Percentiles rank a stretch among this genome's conserved stretches.
These are phyloP conservation scores for Aphaenogaster ashmeadi DNA, from an alignment of 1,140 invertebrate genomes.

Conservation along the genomic window DNA sequence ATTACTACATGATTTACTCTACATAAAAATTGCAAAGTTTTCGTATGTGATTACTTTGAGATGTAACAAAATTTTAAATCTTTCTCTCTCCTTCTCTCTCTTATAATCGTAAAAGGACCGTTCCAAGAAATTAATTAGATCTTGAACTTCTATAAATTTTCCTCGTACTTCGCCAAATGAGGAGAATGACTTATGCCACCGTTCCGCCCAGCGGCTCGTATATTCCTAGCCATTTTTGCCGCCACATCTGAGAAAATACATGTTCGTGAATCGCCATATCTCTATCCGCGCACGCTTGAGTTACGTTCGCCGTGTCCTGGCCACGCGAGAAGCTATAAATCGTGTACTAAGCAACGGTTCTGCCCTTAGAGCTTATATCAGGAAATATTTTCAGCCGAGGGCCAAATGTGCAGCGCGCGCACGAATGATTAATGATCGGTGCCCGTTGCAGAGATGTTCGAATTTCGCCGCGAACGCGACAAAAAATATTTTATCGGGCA, in stretches of 20 bases:
- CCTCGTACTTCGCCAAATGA: constrained; percentile 37
- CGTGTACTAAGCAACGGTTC: constrained; percentile 62
- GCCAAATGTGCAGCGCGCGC: constrained; percentile 56
- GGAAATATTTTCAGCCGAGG: constrained; percentile 61
- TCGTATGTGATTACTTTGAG: background rate
- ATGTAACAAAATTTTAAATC: background rate
- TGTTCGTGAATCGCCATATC: constrained; percentile 64
- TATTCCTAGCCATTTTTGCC: constrained; percentile 60
- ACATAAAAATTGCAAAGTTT: background rate
- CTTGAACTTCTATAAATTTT: constrained; percentile 30
- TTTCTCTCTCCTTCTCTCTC: background rate
- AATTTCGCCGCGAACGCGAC: constrained; percentile 46
- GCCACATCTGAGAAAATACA: constrained; percentile 64
- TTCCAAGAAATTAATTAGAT: constrained; percentile 49
- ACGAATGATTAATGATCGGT: constrained; percentile 57
- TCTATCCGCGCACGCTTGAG: constrained; percentile 64
- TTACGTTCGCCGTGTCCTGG: constrained; percentile 58
- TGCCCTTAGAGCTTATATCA: constrained; percentile 63
- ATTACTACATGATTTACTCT: background rate
- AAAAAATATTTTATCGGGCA: constrained; percentile 38
- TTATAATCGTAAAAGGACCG: background rate
- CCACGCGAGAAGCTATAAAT: constrained; percentile 65
- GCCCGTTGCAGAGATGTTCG: constrained; percentile 58
- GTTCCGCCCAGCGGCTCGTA: constrained; percentile 55
- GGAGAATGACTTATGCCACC: constrained; percentile 63